Evolutionary conservation across 2,888 invertebrate genomes (phyloP), one percentile per base, ranked within the genome.

Genomic region (Latrodectus hesperus): DNA sequence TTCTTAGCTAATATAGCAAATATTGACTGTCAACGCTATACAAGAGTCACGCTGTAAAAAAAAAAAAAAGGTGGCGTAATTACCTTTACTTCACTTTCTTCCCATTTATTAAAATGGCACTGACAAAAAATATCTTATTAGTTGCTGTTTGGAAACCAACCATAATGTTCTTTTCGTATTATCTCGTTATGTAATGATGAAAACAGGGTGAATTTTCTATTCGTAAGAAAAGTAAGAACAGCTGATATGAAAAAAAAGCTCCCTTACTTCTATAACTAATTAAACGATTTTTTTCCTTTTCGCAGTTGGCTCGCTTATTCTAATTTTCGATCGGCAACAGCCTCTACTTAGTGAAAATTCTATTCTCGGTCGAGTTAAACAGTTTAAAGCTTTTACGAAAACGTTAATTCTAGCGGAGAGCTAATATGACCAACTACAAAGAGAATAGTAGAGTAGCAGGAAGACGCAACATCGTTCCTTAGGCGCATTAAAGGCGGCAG

Each of bases 301-400:
- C 51, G 38, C 17, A 77, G 78, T 16, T 70, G 49, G 73, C 73
- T 79, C 74, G 75, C 86, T 86, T 81, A 81, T 87, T 87, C 76
- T 81, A 86, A 86, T 86, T 86, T 75, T 71, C 76, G 85, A 87
- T 87, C 81, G 81, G 84, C 76, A 77, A 74, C 78, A 76, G 81
- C 14, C 26, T 53, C 76, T 88, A 83, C 83, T 88, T 88, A 83
- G 78, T 68, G 87, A 82, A 88, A 88, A 88, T 88, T 88, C 87
- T 77, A 88, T 88, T 88, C 87, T 83, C 72, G 87, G 82, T 88
- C 87, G 73, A 82, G 73, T 78, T 88, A 88, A 88, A 88, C 87
- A 77, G 87, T 88, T 88, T 88, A 88, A 88, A 88, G 87, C 87
- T 88, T 88, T 88, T 88, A 88, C 87, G 74, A 78, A 88, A 87